A percentile compares a stretch with the other conserved stretches of the same genome.
phyloP scores from a whole-genome alignment of 37 sponge, comb jelly and placozoan genomes.

The Beroe forskalii region DNA sequence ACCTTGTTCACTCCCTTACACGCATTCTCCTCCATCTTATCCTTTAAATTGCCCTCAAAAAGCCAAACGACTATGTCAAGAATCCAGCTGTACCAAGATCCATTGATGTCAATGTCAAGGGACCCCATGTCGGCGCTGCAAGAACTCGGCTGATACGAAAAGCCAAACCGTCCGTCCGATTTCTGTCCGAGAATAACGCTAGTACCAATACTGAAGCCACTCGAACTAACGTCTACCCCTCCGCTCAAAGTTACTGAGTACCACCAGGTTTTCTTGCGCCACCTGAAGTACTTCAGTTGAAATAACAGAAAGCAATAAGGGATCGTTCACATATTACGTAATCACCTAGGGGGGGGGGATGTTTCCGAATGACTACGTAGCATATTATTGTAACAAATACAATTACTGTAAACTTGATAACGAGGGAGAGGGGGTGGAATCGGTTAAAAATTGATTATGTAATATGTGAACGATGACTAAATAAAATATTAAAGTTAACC shows the following conservation, averaged over 20 bases:
- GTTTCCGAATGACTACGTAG: too few relatives aligned
- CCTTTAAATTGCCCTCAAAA: not conserved
- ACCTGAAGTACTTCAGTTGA: too few relatives aligned
- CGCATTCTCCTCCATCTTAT: not conserved
- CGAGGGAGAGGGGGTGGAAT: too few relatives aligned
- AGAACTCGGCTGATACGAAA: not conserved
- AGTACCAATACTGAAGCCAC: not conserved
- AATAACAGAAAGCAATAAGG: too few relatives aligned
- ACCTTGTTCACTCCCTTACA: not conserved
- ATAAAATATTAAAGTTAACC: too few relatives aligned
- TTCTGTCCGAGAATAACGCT: not conserved
- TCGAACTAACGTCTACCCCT: not conserved
- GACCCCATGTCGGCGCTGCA: not conserved
- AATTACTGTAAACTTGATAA: too few relatives aligned
- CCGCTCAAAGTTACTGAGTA: not conserved
- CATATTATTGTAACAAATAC: too few relatives aligned
- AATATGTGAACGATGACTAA: too few relatives aligned
- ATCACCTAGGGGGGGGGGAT: too few relatives aligned
- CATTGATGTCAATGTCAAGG: not conserved
- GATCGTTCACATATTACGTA: too few relatives aligned
- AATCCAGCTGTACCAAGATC: not conserved
- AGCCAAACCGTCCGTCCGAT: not conserved
- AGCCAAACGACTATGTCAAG: not conserved
- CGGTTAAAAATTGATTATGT: too few relatives aligned
- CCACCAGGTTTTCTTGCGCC: constrained; percentile 37